Base-by-base conservation (phyloP, 2,113 vertebrate genomes). In the Daboia siamensis region DNA sequence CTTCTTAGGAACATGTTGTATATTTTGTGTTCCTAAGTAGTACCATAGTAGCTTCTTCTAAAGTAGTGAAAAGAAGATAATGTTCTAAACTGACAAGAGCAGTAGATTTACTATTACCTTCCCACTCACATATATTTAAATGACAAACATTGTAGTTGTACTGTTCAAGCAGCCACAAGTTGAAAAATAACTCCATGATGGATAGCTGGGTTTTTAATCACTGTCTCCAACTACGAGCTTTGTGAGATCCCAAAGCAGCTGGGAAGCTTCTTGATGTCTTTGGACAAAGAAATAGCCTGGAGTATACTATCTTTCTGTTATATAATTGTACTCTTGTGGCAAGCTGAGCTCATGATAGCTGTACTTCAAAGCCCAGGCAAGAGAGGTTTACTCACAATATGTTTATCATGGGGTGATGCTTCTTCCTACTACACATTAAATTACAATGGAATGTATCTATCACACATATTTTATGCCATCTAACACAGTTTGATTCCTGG, bases 161-260 rank as follows among this genome's bases (percentile, higher is more conserved):
- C n/a, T 89, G 29, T 12, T 93, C 44, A 93, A 74, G 89, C 91
- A 95, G 93, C 93, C 17, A 74, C 89, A 90, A 56, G 86, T 91
- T 92, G 84, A 92, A 94, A 95, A 94, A 80, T 90, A 26, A 89
- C 52, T 88, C 91, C 74, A 17, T 94, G 90, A 94, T 88, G 61
- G 74, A 52, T 90, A 93, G 86, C 48, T 86, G 86, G 91, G 56
- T 48, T 94, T 95, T 94, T 93, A 55, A 91, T 94, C 89, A 94
- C 55, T 84, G 86, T 26, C 55, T 94, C 74, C 33, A 29, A 29
- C 91, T 93, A 93, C 86, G 74, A 89, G 74, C 89, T 91, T n/a
- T 89, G 39, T 91, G 69, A 80, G n/a, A 89, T 89, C 86, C 90
- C 89, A 93, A 93, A 93, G 51, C n/a, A 91, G 55, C 93, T 95